Evolutionary conservation across 2,797 vertebrate species (phyloP), one percentile per base, ranked within the genome.

Genomic region (Nyctalus aviator): DNA sequence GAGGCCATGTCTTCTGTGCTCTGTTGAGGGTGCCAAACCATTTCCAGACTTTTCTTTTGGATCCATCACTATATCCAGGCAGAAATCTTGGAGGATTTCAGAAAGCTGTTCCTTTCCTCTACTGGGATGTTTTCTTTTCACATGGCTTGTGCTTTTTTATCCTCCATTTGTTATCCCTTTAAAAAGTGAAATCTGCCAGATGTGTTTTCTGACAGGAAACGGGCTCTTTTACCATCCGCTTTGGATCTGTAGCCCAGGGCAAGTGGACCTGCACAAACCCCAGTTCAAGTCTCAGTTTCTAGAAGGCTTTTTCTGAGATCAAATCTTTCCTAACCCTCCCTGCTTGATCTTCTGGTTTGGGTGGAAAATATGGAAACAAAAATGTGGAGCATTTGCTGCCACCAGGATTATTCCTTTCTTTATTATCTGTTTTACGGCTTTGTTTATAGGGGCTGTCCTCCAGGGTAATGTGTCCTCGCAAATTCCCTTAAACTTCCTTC

Each of bases 41-140:
- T 88, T 92, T 92, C 37, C 27, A 82, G 68, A 81, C 32, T 72
- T 73, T 76, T 90, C 69, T 91, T 90, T 62, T 72, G 8, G 9
- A 20, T 59, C 32, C 9, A 6, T 84, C 32, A 68, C 15, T 59
- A 2, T 82, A 35, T 55, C 55, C 59, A 76, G 59, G 59, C 59
- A 62, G 59, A 62, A 62, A 62, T 75, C 35, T 84, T 91, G 86
- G 88, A 83, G 44, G 23, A 83, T 57, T 95, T 84, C 18, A 73
- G 37, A 69, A 69, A 17, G 5, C 35, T 41, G 1, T 81, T 81
- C 25, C 55, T 88, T 93, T 85, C 27, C 48, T 90, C 68, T 78
- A 44, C 20, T 91, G 12, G 75, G 71, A 57, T 57, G 2, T 87
- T 91, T 91, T 44, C 27, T 79, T 83, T 81, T 88, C 12, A 46